phyloP scores from a whole-genome alignment of 2,797 vertebrate species.

The Gallinago nigripennis region DNA sequence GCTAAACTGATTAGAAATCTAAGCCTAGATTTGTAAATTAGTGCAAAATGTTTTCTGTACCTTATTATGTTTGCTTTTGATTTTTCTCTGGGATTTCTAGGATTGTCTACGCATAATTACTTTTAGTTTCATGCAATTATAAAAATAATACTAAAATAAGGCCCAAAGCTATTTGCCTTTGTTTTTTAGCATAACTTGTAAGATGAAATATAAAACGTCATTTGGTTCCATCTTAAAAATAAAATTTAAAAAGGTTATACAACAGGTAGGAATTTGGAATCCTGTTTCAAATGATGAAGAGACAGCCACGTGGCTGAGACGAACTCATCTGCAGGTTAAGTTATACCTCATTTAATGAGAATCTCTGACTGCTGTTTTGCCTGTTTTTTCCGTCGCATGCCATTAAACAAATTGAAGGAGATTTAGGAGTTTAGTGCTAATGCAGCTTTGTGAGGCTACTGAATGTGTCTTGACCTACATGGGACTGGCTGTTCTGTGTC shows the following conservation, averaged over 20 bases:
- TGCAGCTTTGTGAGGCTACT: background rate
- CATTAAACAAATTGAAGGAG: background rate
- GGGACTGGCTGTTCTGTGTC: background rate
- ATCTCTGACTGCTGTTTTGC: background rate
- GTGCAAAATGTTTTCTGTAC: background rate
- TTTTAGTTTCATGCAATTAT: background rate
- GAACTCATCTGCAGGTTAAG: background rate
- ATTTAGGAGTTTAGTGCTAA: background rate
- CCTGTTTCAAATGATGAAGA: background rate
- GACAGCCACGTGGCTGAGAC: background rate
- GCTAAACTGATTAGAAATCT: background rate
- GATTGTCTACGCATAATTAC: background rate
- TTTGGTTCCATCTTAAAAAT: background rate
- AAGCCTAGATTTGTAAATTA: background rate
- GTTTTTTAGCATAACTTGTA: background rate
- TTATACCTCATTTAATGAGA: background rate
- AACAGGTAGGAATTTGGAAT: background rate
- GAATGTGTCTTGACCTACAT: background rate
- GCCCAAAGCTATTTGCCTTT: background rate
- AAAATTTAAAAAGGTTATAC: background rate
- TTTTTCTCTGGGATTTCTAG: background rate
- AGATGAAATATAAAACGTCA: background rate
- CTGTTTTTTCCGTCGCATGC: background rate
- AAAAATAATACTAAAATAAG: background rate
- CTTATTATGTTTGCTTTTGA: background rate